Conservation (phyloP, 2,888 invertebrate species). For the Brachycybe producta region DNA sequence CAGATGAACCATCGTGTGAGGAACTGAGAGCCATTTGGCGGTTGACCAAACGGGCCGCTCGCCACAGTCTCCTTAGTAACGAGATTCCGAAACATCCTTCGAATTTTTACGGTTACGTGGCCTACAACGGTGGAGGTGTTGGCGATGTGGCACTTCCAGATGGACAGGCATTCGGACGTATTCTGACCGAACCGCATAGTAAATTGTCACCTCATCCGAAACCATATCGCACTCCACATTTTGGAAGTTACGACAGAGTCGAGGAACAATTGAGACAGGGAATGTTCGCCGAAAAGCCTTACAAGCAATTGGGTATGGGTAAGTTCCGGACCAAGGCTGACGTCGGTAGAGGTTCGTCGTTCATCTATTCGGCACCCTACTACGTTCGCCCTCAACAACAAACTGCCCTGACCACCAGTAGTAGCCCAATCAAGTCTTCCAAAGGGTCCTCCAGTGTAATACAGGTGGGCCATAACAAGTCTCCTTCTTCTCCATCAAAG, state of each 20-base stretch:
- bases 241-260: slow-evolving; percentile 15
- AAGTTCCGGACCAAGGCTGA: too few relatives aligned
- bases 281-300: slow-evolving; percentile 10
- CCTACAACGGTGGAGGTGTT: neutral
- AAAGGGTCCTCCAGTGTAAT: neutral
- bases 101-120: slow-evolving; percentile 20
- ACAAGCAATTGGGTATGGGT: neutral
- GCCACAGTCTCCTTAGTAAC: slow-evolving; percentile 74
- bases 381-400: too few relatives aligned
- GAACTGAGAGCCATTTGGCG: slow-evolving; percentile 84
- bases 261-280: slow-evolving; percentile 16
- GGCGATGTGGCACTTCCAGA: neutral
- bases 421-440: neutral
- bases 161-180: slow-evolving; percentile 4
- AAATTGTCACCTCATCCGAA: neutral
- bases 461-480: neutral
- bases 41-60: slow-evolving; percentile 73
- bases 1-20: slow-evolving; percentile 63
- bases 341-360: too few relatives aligned
- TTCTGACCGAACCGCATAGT: slow-evolving; percentile 3
- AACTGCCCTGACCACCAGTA: neutral
- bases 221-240: neutral
- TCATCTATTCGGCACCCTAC: too few relatives aligned
- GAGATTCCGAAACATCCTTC: slow-evolving; percentile 67
- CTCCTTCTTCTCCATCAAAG: slow-evolving; percentile 2